Evolutionary conservation across 2,797 vertebrate species (phyloP), one percentile per base, ranked within the genome.

Genomic region (Antennarius maculatus): DNA sequence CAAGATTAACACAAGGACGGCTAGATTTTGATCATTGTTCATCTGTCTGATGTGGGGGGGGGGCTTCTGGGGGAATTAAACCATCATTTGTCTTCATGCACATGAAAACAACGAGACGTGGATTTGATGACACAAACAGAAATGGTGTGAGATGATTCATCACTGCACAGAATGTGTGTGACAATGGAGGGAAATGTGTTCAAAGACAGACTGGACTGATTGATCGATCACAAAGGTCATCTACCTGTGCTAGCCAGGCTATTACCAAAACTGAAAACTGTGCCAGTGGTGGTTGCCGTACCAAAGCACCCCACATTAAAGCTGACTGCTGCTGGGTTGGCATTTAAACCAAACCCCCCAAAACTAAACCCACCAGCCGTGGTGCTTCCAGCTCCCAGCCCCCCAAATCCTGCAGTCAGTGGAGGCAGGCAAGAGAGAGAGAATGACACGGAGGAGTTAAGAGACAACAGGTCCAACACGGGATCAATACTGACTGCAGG

Each of bases 261-360:
- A 96, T 96, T 98, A 95, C 95, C 96, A 95, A 97, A 97, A 97
- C 93, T 97, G 95, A 98, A 97, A 71, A 96, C 94, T 72, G 95
- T 94, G 89, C 95, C 94, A 87, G 95, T 93, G 83, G 95, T 96
- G 88, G 95, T 93, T 81, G 96, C 93, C 89, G 97, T 94, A 95
- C 96, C 95, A 91, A 97, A 97, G 94, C 94, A 95, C 87, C 96
- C 96, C 93, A 96, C 93, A 95, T 96, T 98, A 96, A 98, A 97
- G 95, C 93, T 96, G 95, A 97, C 94, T 61, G 96, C 93, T 71
- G 96, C 92, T 69, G 96, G 95, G 86, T 95, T 98, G 92, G 96
- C 92, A 90, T 97, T 93, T 96, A 98, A 94, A 91, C 96, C 96
- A 82, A 98, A 96, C 91, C 95, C 96, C 94, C 96, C 96, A 95